These are phyloP conservation scores for Pungitius pungitius DNA, from an alignment of 2,113 vertebrate genomes.

Conservation along the genomic window DNA sequence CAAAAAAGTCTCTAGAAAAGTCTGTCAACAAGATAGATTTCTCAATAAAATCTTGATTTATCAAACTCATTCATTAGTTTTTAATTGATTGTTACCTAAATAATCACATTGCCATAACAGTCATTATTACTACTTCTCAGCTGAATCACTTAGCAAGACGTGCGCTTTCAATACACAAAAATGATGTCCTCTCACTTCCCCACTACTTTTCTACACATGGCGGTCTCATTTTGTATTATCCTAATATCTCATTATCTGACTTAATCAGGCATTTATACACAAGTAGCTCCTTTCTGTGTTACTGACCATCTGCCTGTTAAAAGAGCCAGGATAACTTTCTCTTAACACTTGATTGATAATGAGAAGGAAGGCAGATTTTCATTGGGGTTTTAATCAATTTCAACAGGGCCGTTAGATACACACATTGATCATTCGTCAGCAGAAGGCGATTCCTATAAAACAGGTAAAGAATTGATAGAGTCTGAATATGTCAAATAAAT, in stretches of 20 bases:
- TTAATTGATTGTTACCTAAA: conserved; percentile 9
- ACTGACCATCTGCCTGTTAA: background rate
- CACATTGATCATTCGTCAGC: conserved; percentile 34
- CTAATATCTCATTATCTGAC: conserved; percentile 31
- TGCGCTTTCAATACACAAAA: conserved; percentile 13
- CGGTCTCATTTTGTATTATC: conserved; percentile 11
- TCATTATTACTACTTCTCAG: background rate
- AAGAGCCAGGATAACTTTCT: conserved; percentile 37
- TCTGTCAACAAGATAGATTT: background rate
- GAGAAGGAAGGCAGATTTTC: conserved; percentile 37
- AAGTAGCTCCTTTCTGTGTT: conserved; percentile 26
- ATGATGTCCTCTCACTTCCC: conserved; percentile 11
- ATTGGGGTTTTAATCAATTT: conserved; percentile 34
- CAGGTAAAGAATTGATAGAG: background rate
- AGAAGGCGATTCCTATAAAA: conserved; percentile 8
- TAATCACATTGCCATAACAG: background rate
- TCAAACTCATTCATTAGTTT: background rate
- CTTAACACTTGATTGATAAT: too few relatives aligned
- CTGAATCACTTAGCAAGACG: background rate
- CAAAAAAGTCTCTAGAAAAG: background rate
- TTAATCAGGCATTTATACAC: conserved; percentile 46
- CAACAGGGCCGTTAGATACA: conserved; percentile 21
- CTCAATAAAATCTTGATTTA: background rate
- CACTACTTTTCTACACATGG: conserved; percentile 16
- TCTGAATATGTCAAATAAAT: conserved; percentile 10